phyloP scores from a whole-genome alignment of 1,140 invertebrate species.

The Camponotus floridanus region DNA sequence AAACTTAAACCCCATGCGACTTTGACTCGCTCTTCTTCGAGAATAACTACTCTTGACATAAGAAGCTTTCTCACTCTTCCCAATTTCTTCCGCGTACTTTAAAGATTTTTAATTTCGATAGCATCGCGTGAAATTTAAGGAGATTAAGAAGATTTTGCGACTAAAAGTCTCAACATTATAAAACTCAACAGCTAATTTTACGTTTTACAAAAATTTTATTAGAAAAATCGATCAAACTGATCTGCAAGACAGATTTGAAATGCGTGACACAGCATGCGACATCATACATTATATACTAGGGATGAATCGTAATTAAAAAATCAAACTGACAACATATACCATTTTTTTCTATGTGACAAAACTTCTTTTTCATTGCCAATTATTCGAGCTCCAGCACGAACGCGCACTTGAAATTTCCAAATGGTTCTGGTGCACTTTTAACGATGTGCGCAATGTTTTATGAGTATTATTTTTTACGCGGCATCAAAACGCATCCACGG shows the following conservation, averaged over 20 bases:
- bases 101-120: slow-evolving; percentile 56
- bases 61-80: slow-evolving; percentile 38
- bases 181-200: neutral
- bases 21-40: slow-evolving; percentile 24
- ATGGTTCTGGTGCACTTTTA: slow-evolving; percentile 54
- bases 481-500: slow-evolving; percentile 27
- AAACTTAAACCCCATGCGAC: slow-evolving; percentile 47
- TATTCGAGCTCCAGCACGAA: slow-evolving; percentile 43
- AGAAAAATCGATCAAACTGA: slow-evolving; percentile 38
- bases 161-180: neutral
- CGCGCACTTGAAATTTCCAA: slow-evolving; percentile 48
- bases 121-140: slow-evolving; percentile 4
- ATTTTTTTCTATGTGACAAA: slow-evolving; percentile 53
- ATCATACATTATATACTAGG: neutral
- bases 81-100: slow-evolving; percentile 30
- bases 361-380: slow-evolving; percentile 55
- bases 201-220: slow-evolving; percentile 14
- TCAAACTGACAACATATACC: slow-evolving; percentile 46
- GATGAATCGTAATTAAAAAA: slow-evolving; percentile 59
- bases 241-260: slow-evolving; percentile 10
- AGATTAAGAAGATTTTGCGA: neutral
- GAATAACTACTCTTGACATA: slow-evolving; percentile 59
- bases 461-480: slow-evolving; percentile 58
- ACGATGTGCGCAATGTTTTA: slow-evolving; percentile 51
- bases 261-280: slow-evolving; percentile 20